Base-by-base conservation (phyloP, 2,888 invertebrate species). In the Plagodis dolabraria region DNA sequence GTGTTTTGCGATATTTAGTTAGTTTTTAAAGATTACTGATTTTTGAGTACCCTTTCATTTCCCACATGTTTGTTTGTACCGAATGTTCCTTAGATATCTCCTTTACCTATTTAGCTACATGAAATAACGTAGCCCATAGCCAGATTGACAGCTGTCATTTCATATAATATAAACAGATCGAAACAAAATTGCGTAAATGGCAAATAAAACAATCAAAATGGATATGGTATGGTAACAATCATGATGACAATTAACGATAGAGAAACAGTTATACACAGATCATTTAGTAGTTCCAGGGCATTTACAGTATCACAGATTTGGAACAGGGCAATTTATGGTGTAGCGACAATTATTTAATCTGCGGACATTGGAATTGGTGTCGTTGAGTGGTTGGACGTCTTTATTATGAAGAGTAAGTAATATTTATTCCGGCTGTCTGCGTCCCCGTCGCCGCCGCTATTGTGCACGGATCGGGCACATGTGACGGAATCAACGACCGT, bases 401-500 rank as follows among this genome's bases (percentile, higher is more conserved):
- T 51, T 47, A 77, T 71, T 72, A 74, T 75, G 66, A 69, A 65
- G 61, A 67, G 57, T 40, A 53, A 67, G 57, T 40, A 53, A 63
- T 70, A 73, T 74, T 74, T 74, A 75, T 76, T 68, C 62, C 67
- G 58, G 54, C 56, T 62, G 68, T 63, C 53, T 52, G 56, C 63
- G 60, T 67, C 61, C 47, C 57, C 62, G 60, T 67, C 61, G 50
- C 57, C 53, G 46, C 35, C 47, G 62, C 69, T 65, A 73, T 71
- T 74, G 72, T 76, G 68, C 64, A 44, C 58, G 63, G 58, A 70
- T 68, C 63, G 64, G 66, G 67, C 70, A 67, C 67, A 72, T 71
- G 70, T 74, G 75, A 75, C 70, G 67, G 73, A 80, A 74, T 73
- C 74, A 76, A 73, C 76, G 68, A 74, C 73, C 75, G 74, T 76